Base-by-base conservation (phyloP, 2,888 invertebrate genomes). In the Tetropium fuscum region DNA sequence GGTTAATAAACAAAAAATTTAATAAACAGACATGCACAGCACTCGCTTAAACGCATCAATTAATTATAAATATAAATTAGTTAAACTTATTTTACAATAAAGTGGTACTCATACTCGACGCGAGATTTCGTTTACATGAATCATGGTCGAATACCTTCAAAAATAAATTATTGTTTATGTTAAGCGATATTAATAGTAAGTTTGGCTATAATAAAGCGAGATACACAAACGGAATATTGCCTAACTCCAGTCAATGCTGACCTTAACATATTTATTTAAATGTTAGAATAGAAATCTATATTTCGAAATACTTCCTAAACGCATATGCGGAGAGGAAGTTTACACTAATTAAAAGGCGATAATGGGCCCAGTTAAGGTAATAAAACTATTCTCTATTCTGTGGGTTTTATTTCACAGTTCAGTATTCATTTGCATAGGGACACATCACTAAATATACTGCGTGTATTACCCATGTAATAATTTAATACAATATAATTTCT, bases 161-260 rank as follows among this genome's bases (percentile, higher is more conserved):
- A 53, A 43, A 59, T 59, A 59, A 59, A 59, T 48, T 44, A 36
- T 32, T 59, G 59, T 59, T 59, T 59, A 59, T 36, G 49, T 54
- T 54, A 43, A 27, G 48, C 11, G 59, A 48, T 59, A 59, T 59
- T 54, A 54, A 54, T 59, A 59, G 59, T 47, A 25, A 44, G 49
- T 54, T 54, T 41, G 43, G 34, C 54, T 54, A 59, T 53, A 58
- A 58, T 53, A 53, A 58, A 54, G 54, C 20, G 10, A 27, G 32
- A 43, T 54, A 36, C 40, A 38, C 48, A 43, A 41, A 48, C 54
- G 10, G 20, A 48, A 43, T 36, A 43, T 54, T 49, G 49, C 53
- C 44, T 53, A 34, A 59, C 44, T 19, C 19, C 13, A 6, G 13
- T 18, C 6, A 22, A 10, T 11, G 15, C 13, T 18, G 40, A 40